A percentile compares a stretch with the other conserved stretches of the same genome.
Evolutionary conservation across 2,797 vertebrate genomes (phyloP).

Genomic region (Sylvilagus floridanus): DNA sequence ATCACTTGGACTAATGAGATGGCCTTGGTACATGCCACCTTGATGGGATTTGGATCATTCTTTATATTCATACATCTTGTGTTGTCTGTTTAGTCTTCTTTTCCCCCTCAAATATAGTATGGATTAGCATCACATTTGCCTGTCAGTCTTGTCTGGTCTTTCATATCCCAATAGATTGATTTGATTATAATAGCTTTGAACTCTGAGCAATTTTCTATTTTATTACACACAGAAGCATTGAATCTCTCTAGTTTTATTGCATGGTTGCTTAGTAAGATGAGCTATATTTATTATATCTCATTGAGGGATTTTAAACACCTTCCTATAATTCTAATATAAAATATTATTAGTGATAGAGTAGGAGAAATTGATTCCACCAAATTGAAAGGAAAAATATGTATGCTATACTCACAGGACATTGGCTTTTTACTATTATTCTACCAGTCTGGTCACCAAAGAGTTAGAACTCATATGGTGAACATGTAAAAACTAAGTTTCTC

Average conservation of each 20-base stretch:
- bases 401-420: neutral
- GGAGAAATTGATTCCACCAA: neutral
- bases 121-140: neutral
- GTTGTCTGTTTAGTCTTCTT: neutral
- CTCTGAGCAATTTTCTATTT: conserved; percentile 46
- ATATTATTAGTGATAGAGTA: neutral
- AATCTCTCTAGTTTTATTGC: conserved; percentile 27
- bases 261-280: neutral
- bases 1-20: no score
- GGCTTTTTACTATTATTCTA: conserved; percentile 33
- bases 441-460: neutral
- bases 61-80: neutral
- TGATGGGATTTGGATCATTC: neutral
- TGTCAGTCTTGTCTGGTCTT: conserved; percentile 2
- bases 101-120: neutral
- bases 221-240: conserved; percentile 27
- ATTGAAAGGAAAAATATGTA: conserved; percentile 13
- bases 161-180: conserved; percentile 16
- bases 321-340: neutral
- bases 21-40: no score
- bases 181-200: conserved; percentile 3
- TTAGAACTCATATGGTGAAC: neutral
- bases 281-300: conserved; percentile 26
- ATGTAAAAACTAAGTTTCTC: conserved; percentile 24
- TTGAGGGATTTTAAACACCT: neutral